Conservation (phyloP, 2,113 vertebrate species). For the Elephas maximus region DNA sequence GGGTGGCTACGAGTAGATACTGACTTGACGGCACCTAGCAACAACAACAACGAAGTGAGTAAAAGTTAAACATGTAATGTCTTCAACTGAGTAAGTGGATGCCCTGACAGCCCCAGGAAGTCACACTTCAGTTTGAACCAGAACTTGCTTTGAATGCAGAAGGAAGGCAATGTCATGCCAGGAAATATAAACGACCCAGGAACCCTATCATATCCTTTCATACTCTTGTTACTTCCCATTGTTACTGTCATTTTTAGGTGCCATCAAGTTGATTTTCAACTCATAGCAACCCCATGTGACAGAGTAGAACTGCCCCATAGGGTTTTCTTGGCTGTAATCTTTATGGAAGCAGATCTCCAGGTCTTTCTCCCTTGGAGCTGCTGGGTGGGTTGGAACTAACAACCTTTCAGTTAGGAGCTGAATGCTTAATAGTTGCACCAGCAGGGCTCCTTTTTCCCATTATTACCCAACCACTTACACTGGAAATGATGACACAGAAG, state of each 20-base stretch:
- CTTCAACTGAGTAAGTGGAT: background rate
- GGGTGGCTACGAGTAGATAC: too few relatives aligned
- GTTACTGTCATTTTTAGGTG: too few relatives aligned
- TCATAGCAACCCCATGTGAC: background rate
- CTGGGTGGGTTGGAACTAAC: background rate
- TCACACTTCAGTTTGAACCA: constrained; percentile 36
- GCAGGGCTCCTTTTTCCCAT: background rate
- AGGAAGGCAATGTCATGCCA: background rate
- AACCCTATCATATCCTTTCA: background rate
- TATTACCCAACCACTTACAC: background rate
- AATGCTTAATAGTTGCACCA: background rate
- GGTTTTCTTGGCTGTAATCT: background rate
- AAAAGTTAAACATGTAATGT: background rate
- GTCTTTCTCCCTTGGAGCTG: background rate
- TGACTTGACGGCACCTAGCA: too few relatives aligned
- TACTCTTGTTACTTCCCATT: background rate
- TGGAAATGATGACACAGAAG: background rate
- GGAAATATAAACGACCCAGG: constrained; percentile 27
- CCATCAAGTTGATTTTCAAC: background rate
- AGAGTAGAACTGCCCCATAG: background rate
- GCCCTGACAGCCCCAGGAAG: constrained; percentile 1
- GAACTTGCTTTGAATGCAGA: constrained; percentile 52
- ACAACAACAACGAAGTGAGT: background rate
- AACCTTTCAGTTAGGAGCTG: background rate
- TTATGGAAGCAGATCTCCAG: background rate